phyloP scores from a whole-genome alignment of 2,113 vertebrate genomes.

The Rhea pennata region DNA sequence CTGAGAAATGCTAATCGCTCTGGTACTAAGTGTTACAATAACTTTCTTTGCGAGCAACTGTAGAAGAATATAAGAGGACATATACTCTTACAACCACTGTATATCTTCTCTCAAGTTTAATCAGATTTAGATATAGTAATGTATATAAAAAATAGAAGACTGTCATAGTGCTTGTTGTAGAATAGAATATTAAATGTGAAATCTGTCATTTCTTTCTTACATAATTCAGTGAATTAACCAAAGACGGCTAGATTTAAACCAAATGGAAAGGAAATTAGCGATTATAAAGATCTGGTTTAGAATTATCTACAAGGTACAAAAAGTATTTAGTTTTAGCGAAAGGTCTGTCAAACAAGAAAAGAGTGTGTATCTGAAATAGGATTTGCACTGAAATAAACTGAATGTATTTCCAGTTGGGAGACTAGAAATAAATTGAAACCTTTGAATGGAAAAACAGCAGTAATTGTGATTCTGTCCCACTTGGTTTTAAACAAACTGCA shows the following conservation, averaged over 20 bases:
- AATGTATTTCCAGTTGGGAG: conserved; percentile 30
- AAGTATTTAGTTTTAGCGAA: background rate
- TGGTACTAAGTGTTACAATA: background rate
- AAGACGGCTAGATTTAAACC: background rate
- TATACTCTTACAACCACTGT: background rate
- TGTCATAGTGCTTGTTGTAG: background rate
- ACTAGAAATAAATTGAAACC: conserved; percentile 23
- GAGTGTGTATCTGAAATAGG: background rate
- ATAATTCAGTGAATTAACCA: background rate
- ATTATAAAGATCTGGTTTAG: background rate
- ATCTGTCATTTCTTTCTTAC: background rate
- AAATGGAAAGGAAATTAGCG: background rate
- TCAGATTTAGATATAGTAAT: background rate
- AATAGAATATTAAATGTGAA: background rate
- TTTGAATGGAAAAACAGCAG: conserved; percentile 35
- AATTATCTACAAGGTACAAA: background rate
- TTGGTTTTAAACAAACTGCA: conserved; percentile 59
- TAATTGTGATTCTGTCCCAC: conserved; percentile 52
- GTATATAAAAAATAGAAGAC: background rate
- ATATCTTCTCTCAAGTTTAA: background rate
- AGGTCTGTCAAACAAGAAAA: conserved; percentile 14
- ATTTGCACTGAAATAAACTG: conserved; percentile 33
- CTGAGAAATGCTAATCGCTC: background rate
- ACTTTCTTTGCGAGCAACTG: background rate
- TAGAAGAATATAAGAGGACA: background rate